A percentile compares a stretch with the other conserved stretches of the same genome.
phyloP scores from a whole-genome alignment of 2,113 vertebrate genomes.

The Bombycilla garrulus region DNA sequence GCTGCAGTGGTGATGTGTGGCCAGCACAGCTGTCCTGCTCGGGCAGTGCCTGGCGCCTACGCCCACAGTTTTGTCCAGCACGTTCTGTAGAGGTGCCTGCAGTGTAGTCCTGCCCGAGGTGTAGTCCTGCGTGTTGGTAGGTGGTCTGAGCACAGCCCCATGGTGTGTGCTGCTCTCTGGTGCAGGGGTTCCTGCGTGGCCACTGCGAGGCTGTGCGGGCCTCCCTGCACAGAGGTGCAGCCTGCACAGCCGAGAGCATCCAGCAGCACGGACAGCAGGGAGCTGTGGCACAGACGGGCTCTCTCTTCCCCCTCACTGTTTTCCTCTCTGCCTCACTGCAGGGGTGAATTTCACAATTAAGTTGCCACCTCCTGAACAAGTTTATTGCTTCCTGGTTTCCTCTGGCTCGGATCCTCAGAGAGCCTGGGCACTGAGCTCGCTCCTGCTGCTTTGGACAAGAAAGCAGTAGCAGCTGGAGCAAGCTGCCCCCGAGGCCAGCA shows the following conservation, averaged over 20 bases:
- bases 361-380: not conserved
- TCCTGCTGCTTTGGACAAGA: not conserved
- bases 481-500: not conserved
- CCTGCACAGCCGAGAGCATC: not conserved
- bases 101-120: not conserved
- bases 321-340: not conserved
- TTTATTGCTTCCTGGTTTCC: not conserved
- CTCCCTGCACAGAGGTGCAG: not conserved
- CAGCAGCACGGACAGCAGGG: not conserved
- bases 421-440: not conserved
- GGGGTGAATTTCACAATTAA: not conserved
- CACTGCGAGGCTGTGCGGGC: rapidly evolving
- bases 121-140: not conserved
- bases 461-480: rapidly evolving
- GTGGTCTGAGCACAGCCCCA: not conserved
- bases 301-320: rapidly evolving
- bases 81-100: not conserved
- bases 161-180: not conserved
- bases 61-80: rapidly evolving
- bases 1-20: not conserved
- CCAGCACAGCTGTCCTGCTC: not conserved
- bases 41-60: rapidly evolving
- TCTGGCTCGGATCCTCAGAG: not conserved
- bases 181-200: rapidly evolving
- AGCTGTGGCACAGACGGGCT: not conserved